phyloP scores from a whole-genome alignment of 2,113 vertebrate species.

The Poecile atricapillus region DNA sequence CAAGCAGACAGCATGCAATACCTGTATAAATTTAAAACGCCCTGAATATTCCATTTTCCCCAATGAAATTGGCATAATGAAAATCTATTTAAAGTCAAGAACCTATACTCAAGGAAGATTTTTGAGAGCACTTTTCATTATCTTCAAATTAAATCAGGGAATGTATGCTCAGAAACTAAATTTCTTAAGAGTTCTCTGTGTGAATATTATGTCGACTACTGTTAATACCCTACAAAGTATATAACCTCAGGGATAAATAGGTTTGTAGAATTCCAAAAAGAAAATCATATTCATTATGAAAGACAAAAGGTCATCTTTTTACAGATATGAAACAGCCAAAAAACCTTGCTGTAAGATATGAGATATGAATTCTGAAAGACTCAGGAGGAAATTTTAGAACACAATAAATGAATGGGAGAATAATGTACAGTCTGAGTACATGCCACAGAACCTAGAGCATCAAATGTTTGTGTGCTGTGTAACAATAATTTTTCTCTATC shows the following conservation, averaged over 20 bases:
- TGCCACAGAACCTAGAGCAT: background rate
- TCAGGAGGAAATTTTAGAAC: background rate
- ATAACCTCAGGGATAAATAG: background rate
- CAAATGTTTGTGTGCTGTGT: background rate
- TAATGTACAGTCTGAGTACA: background rate
- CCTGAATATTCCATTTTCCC: background rate
- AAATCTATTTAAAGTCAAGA: slow-evolving; percentile 4
- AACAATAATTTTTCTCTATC: background rate
- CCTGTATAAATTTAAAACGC: background rate
- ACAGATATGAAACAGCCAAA: background rate
- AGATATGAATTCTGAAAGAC: background rate
- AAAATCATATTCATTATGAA: background rate
- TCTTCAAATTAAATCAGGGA: background rate
- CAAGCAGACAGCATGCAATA: background rate
- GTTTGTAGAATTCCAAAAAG: background rate
- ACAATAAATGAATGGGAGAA: background rate
- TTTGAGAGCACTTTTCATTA: background rate
- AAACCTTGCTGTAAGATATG: background rate
- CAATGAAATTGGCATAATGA: background rate
- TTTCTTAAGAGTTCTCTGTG: background rate
- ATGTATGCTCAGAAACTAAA: background rate
- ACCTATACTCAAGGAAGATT: background rate
- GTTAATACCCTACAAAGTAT: background rate
- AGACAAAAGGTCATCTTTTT: background rate
- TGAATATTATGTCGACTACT: background rate